Percentiles rank a stretch among this genome's conserved stretches.
Evolutionary conservation across 2,888 invertebrate species (phyloP).

Genomic region (Orchestes rusci): DNA sequence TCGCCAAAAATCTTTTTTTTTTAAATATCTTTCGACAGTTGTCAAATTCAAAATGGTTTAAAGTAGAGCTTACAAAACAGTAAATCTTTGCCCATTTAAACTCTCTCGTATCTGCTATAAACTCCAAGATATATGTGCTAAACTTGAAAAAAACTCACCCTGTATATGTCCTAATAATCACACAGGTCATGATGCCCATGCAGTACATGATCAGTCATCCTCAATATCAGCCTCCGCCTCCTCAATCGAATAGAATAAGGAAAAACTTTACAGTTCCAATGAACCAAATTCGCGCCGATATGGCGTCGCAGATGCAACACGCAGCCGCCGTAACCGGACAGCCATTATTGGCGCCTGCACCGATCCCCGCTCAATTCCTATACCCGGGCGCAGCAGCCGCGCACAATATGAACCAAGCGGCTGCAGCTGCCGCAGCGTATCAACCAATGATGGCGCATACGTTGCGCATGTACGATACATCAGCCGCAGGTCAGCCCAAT

Average conservation of each 20-base stretch:
- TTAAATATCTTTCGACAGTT: no score
- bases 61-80: no score
- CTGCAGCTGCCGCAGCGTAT: slow-evolving; percentile 33
- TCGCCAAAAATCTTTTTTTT: no score
- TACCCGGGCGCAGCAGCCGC: slow-evolving; percentile 32
- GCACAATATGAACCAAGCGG: slow-evolving; percentile 38
- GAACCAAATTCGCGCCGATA: slow-evolving; percentile 47
- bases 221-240: slow-evolving; percentile 43
- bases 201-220: slow-evolving; percentile 47
- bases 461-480: slow-evolving; percentile 55
- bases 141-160: no score
- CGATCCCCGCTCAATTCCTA: slow-evolving; percentile 55
- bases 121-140: no score
- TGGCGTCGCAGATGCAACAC: slow-evolving; percentile 65
- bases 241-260: slow-evolving; percentile 40
- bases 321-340: slow-evolving; percentile 78
- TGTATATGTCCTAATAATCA: no score
- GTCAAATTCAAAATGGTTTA: no score
- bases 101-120: no score
- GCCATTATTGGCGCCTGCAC: slow-evolving; percentile 74
- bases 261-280: slow-evolving; percentile 43
- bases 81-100: no score
- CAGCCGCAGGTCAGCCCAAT: slow-evolving; percentile 10
- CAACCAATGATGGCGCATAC: slow-evolving; percentile 29
- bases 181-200: slow-evolving; percentile 44